A percentile compares a stretch with the other conserved stretches of the same genome.
Evolutionary conservation across 2,797 vertebrate genomes (phyloP).

Genomic region (Sebastes vulpes): DNA sequence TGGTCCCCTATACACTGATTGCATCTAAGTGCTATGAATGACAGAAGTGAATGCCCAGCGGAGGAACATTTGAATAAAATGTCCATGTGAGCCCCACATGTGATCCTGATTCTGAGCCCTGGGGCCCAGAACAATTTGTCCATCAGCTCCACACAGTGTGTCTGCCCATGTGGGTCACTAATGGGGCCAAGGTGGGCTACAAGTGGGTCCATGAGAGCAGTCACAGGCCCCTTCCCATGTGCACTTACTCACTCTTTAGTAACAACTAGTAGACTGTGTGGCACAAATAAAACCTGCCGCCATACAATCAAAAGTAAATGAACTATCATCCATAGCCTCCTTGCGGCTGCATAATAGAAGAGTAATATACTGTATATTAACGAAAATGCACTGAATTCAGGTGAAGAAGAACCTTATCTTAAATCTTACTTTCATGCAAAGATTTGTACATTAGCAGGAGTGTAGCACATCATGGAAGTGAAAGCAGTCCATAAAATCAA

Average conservation of each 20-base stretch:
- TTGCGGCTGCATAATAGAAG: no score
- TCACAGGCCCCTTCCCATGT: not conserved
- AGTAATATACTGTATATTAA: no score
- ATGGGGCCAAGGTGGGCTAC: constrained; percentile 19
- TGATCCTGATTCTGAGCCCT: constrained; percentile 4
- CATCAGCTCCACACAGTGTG: constrained; percentile 14
- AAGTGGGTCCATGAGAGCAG: constrained; percentile 19
- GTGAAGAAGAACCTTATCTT: no score
- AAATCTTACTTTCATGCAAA: no score
- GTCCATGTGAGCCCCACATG: constrained; percentile 7
- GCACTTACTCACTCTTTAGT: not conserved
- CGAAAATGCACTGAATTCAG: no score
- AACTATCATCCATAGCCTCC: not conserved
- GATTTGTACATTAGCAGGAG: no score
- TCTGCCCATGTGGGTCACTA: constrained; percentile 3
- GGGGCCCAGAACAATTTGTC: constrained; percentile 24
- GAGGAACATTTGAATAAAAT: constrained; percentile 36
- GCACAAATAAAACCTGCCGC: not conserved
- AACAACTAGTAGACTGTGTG: not conserved
- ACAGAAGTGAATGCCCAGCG: constrained; percentile 23
- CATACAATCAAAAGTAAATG: not conserved
- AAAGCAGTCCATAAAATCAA: no score
- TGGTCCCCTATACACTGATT: constrained; percentile 32
- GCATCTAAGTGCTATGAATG: constrained; percentile 32
- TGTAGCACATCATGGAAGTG: no score